These are phyloP conservation scores for Andricus quercusramuli DNA, from an alignment of 2,888 invertebrate species.

Conservation along the genomic window DNA sequence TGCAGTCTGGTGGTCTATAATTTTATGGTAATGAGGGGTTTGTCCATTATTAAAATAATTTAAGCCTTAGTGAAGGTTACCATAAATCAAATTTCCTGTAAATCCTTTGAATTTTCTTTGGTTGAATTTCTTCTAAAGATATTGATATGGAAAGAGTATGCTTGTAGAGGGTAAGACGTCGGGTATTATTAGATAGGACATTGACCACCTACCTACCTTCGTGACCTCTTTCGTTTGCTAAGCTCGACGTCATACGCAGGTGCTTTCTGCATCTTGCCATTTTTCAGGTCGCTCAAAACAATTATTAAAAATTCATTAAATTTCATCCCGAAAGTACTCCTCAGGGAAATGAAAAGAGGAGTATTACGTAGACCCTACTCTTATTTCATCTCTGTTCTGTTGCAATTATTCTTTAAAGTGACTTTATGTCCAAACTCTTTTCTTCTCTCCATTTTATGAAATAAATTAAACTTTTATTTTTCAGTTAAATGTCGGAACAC, in stretches of 20 bases:
- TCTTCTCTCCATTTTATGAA: background rate
- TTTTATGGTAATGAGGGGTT: too few species aligned
- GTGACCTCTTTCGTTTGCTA: constrained; percentile 22
- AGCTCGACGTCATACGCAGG: constrained; percentile 9
- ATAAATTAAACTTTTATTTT: constrained; percentile 4
- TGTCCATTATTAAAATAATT: background rate
- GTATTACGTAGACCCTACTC: background rate
- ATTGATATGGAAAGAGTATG: constrained; percentile 6
- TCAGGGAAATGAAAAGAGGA: background rate
- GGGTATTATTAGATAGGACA: constrained; percentile 45
- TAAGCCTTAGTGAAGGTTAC: background rate
- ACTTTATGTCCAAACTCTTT: background rate
- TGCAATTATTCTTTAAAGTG: background rate
- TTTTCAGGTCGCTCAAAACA: constrained; percentile 1
- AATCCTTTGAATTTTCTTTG: too few species aligned
- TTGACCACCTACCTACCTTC: constrained; percentile 37
- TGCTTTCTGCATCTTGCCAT: constrained; percentile 4
- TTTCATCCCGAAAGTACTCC: background rate
- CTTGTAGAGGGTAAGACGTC: constrained; percentile 19
- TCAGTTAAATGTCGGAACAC: background rate
- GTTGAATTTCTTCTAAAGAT: constrained; percentile 6
- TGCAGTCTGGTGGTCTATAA: too few species aligned
- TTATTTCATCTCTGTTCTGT: background rate
- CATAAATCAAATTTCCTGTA: too few species aligned
- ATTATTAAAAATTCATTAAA: constrained; percentile 7